Percentiles rank a stretch among this genome's conserved stretches.
These are phyloP conservation scores for Chelmon rostratus DNA, from an alignment of 2,797 vertebrate species.

Conservation along the genomic window DNA sequence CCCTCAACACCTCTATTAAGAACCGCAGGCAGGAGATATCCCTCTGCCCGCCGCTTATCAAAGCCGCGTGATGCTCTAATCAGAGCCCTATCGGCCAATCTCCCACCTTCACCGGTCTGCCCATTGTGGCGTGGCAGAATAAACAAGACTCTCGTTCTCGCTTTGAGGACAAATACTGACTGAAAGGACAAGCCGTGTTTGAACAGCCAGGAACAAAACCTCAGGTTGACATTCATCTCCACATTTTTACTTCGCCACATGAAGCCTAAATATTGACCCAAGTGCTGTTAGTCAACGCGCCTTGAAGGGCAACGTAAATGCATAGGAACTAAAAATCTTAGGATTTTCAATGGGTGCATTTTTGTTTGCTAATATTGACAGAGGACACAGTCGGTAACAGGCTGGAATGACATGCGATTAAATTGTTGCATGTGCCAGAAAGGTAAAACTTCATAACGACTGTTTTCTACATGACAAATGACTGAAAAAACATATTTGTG, in stretches of 20 bases:
- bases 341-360: constrained; percentile 10
- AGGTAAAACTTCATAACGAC: neutral
- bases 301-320: constrained; percentile 49
- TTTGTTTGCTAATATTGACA: constrained; percentile 48
- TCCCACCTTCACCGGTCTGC: constrained; percentile 62
- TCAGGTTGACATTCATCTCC: constrained; percentile 63
- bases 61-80: constrained; percentile 71
- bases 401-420: constrained; percentile 7
- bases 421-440: neutral
- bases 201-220: constrained; percentile 66
- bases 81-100: constrained; percentile 63
- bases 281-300: constrained; percentile 31
- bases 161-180: constrained; percentile 67
- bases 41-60: constrained; percentile 59
- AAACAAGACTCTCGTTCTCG: constrained; percentile 64
- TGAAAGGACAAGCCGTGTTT: constrained; percentile 75
- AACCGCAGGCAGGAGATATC: constrained; percentile 41
- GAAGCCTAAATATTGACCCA: constrained; percentile 74
- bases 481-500: neutral
- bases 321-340: constrained; percentile 20
- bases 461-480: constrained; percentile 11
- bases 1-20: constrained; percentile 60
- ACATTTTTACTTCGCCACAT: constrained; percentile 56
- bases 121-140: constrained; percentile 56
- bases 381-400: constrained; percentile 3